Evolutionary conservation across 1,140 invertebrate species (phyloP).

Genomic region (Leptopilina boulardi): DNA sequence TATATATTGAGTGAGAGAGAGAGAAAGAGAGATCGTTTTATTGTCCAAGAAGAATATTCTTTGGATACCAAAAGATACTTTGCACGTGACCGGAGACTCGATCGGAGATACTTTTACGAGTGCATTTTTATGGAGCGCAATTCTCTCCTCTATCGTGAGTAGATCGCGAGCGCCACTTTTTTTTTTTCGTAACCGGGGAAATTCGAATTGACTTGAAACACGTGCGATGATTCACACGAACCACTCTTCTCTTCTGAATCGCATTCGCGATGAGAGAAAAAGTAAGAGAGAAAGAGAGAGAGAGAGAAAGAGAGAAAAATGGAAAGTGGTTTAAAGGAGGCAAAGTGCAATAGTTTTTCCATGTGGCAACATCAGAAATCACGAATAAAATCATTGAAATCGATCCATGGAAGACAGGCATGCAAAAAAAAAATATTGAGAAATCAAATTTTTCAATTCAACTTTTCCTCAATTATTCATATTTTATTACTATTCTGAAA

Average conservation of each 20-base stretch:
- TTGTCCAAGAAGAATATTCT: constrained; percentile 29
- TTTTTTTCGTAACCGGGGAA: constrained; percentile 39
- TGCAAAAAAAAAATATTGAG: constrained; percentile 1
- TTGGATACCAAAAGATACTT: constrained; percentile 43
- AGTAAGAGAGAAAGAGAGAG: too few species aligned
- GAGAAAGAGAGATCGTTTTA: constrained; percentile 7
- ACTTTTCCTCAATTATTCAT: neutral
- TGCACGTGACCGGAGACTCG: constrained; percentile 47
- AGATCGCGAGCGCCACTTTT: constrained; percentile 33
- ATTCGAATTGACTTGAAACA: constrained; percentile 51
- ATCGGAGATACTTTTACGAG: constrained; percentile 50
- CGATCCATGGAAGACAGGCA: constrained; percentile 37
- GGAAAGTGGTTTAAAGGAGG: constrained; percentile 46
- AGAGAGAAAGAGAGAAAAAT: constrained; percentile 42
- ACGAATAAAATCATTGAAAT: constrained; percentile 47
- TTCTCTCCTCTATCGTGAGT: constrained; percentile 11
- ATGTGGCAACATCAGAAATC: constrained; percentile 8
- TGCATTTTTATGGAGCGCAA: constrained; percentile 47
- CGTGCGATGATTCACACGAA: constrained; percentile 53
- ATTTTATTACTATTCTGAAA: neutral
- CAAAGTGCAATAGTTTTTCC: constrained; percentile 44
- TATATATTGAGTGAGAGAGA: neutral
- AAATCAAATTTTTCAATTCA: constrained; percentile 3
- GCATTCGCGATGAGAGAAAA: constrained; percentile 6
- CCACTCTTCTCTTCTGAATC: constrained; percentile 34